A percentile compares a stretch with the other conserved stretches of the same genome.
Conservation (phyloP, 2,888 invertebrate species). For the Agriotes lineatus region DNA sequence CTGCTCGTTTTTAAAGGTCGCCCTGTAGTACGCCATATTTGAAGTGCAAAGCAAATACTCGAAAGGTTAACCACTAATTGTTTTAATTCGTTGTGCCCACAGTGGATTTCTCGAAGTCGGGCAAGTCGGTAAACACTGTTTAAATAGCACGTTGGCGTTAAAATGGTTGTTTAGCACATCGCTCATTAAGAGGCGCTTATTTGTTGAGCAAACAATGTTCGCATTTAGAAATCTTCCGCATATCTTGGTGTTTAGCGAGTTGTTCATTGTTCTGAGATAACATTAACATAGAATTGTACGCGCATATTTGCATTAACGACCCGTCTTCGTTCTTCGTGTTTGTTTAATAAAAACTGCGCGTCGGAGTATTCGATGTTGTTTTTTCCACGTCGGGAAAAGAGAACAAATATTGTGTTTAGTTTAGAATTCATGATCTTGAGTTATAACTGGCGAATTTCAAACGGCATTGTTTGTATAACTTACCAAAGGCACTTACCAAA, state of each 20-base stretch:
- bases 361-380: neutral
- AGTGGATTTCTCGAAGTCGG: conserved; percentile 54
- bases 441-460: too few relatives aligned
- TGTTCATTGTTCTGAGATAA: conserved; percentile 41
- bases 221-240: conserved; percentile 40
- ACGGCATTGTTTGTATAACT: too few relatives aligned
- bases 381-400: neutral
- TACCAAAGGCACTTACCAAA: too few relatives aligned
- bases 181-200: conserved; percentile 45
- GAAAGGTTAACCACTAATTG: conserved; percentile 60
- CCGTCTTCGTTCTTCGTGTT: conserved; percentile 7
- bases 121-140: conserved; percentile 57
- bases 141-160: conserved; percentile 54
- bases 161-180: conserved; percentile 52
- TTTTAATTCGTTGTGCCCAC: conserved; percentile 60
- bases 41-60: conserved; percentile 53
- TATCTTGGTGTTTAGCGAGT: conserved; percentile 41
- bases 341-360: conserved; percentile 20
- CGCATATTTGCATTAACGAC: conserved; percentile 29
- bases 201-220: conserved; percentile 42
- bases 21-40: conserved; percentile 14
- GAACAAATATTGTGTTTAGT: too few relatives aligned
- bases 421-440: too few relatives aligned
- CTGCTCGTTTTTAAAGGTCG: neutral
- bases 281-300: conserved; percentile 28